Evolutionary conservation across 1,140 invertebrate species (phyloP).

Genomic region (Trichonephila inaurata): DNA sequence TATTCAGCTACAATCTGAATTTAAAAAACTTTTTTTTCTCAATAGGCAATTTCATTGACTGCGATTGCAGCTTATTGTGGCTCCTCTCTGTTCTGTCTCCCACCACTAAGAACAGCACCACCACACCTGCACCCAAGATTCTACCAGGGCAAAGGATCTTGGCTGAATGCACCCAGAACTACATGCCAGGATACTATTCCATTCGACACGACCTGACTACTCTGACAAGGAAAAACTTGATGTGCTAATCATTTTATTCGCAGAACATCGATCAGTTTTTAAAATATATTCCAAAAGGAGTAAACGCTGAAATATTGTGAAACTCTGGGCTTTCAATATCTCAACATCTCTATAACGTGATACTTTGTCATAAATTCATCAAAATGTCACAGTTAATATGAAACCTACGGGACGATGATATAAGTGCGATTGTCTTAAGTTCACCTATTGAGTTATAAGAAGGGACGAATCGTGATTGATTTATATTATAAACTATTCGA

Average conservation of each 20-base stretch:
- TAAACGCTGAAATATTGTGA: too few species aligned
- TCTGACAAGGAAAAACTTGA: conserved; percentile 12
- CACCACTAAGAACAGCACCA: neutral
- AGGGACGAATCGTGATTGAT: too few species aligned
- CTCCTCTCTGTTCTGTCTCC: conserved; percentile 25
- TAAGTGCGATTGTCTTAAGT: too few species aligned
- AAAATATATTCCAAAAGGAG: too few species aligned
- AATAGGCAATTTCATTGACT: conserved; percentile 55
- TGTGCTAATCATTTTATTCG: neutral
- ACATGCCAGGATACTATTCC: neutral
- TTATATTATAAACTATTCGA: too few species aligned
- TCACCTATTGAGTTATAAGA: too few species aligned
- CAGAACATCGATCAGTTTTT: too few species aligned
- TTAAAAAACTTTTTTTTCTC: neutral
- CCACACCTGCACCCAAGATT: neutral
- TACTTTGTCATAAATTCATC: too few species aligned
- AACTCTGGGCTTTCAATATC: too few species aligned
- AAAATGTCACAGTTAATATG: too few species aligned
- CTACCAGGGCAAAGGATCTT: neutral
- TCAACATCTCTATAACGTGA: too few species aligned
- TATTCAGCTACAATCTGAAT: neutral
- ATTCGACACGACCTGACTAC: neutral
- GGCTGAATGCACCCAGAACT: neutral
- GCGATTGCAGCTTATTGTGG: conserved; percentile 51
- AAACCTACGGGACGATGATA: too few species aligned